Evolutionary conservation across 2,888 invertebrate species (phyloP), one percentile per base, ranked within the genome.

Genomic region (Meiosimyza decipiens): DNA sequence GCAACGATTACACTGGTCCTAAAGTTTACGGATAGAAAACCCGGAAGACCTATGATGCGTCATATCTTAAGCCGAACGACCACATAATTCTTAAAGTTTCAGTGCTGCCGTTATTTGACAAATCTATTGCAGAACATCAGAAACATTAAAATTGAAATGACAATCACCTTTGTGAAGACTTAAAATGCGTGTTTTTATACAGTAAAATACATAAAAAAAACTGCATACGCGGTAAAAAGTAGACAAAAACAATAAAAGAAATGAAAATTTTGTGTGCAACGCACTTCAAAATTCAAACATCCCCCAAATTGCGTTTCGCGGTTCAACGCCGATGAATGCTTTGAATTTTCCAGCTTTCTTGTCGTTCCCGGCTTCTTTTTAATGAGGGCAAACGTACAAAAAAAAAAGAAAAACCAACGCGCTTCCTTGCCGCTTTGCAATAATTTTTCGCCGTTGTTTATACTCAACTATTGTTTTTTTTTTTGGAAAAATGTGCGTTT

Each of bases 381-480:
- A 73, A 73, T 73, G 73, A 73, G 73, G 71, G 66, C 70, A 71
- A 66, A 71, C 40, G 68, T 50, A 22, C 13, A 13, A 60, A 74
- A 66, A n/a, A n/a, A n/a, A n/a, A n/a, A n/a, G 74, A 70, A 67
- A 68, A 63, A 57, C 15, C 49, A 49, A 66, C 40, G 22, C 52
- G 55, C 22, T 33, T 54, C 22, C 60, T 52, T 47, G 55, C 57
- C 55, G 62, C 63, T 22, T 62, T 72, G 80, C 82, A 82, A 82
- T 82, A 80, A 82, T 82, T 80, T 75, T 60, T 72, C 52, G 60
- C 64, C 54, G 62, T 69, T 71, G 16, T 72, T 66, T 22, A 40
- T 40, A 40, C 9, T 40, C 40, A 6, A 40, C 40, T 50, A 50
- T 62, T 68, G 33, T 28, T 63, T 66, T 51, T 49, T 18, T 59